These are phyloP conservation scores for Oncopeltus fasciatus DNA, from an alignment of 1,140 invertebrate genomes.

Conservation along the genomic window DNA sequence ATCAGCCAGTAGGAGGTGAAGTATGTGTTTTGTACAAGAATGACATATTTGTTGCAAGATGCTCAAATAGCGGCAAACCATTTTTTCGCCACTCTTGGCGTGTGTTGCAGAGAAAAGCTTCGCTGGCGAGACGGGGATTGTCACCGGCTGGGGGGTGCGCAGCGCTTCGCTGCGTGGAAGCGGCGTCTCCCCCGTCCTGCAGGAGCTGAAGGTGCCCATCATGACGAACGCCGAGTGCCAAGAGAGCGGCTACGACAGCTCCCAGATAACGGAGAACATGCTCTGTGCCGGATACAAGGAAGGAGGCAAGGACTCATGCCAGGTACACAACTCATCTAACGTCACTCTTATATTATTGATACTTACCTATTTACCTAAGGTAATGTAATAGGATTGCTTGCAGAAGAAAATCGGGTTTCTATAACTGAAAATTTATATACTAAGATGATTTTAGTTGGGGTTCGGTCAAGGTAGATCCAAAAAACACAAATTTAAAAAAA, in stretches of 20 bases:
- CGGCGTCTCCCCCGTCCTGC: conserved; percentile 19
- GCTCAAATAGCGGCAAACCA: no score
- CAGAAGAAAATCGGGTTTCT: no score
- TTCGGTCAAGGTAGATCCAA: no score
- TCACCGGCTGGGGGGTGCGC: conserved; percentile 30
- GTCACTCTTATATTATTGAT: neutral
- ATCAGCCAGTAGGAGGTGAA: no score
- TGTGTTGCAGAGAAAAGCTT: conserved; percentile 23
- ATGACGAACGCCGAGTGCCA: conserved; percentile 54
- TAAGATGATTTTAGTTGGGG: no score
- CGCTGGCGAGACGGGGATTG: conserved; percentile 24
- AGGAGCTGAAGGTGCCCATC: conserved; percentile 52
- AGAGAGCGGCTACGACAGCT: conserved; percentile 45
- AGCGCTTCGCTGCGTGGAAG: conserved; percentile 42
- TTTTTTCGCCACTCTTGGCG: no score
- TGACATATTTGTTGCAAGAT: no score
- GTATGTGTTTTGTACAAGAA: no score
- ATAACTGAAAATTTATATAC: no score
- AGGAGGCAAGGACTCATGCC: conserved; percentile 59
- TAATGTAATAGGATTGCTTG: no score
- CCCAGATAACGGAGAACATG: conserved; percentile 71
- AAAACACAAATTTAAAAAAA: no score
- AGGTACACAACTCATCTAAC: conserved; percentile 24
- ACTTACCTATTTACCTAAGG: neutral
- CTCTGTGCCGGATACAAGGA: conserved; percentile 64